phyloP scores from a whole-genome alignment of 1,140 invertebrate genomes.

The Frieseomelitta varia region DNA sequence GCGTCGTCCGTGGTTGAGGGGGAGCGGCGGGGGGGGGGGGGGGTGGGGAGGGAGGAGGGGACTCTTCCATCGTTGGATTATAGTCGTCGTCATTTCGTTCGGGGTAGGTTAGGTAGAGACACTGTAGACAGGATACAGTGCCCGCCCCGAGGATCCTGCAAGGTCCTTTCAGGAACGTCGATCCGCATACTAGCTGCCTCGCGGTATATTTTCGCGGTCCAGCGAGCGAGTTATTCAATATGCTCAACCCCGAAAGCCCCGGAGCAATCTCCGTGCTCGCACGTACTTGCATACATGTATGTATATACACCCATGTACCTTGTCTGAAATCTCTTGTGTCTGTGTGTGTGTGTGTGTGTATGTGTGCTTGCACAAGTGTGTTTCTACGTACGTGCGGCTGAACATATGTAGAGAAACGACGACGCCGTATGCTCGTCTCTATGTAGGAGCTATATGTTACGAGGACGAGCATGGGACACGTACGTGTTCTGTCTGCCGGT shows the following conservation, averaged over 20 bases:
- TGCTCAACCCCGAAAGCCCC: slow-evolving; percentile 80
- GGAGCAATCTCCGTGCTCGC: slow-evolving; percentile 77
- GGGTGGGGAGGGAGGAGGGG: neutral
- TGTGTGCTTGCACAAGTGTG: neutral
- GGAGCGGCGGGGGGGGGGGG: neutral
- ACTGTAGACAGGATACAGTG: slow-evolving; percentile 66
- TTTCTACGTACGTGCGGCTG: neutral
- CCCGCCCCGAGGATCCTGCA: slow-evolving; percentile 68
- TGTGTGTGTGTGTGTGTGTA: neutral
- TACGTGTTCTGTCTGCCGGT: slow-evolving; percentile 20
- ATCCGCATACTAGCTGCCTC: slow-evolving; percentile 69
- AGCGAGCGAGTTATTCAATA: slow-evolving; percentile 83
- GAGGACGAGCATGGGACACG: slow-evolving; percentile 54
- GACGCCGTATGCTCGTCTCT: slow-evolving; percentile 12
- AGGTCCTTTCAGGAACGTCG: slow-evolving; percentile 72
- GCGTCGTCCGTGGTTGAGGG: neutral
- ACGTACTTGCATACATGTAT: slow-evolving; percentile 40
- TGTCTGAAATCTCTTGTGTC: neutral
- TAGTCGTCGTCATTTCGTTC: slow-evolving; percentile 47
- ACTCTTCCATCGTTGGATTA: slow-evolving; percentile 14
- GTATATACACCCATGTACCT: neutral
- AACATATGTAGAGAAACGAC: neutral
- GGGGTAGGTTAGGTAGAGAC: slow-evolving; percentile 57
- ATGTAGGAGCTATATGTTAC: slow-evolving; percentile 45
- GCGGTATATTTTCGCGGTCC: slow-evolving; percentile 82